These are phyloP conservation scores for Coenonympha arcania DNA, from an alignment of 2,888 invertebrate genomes.

Conservation along the genomic window DNA sequence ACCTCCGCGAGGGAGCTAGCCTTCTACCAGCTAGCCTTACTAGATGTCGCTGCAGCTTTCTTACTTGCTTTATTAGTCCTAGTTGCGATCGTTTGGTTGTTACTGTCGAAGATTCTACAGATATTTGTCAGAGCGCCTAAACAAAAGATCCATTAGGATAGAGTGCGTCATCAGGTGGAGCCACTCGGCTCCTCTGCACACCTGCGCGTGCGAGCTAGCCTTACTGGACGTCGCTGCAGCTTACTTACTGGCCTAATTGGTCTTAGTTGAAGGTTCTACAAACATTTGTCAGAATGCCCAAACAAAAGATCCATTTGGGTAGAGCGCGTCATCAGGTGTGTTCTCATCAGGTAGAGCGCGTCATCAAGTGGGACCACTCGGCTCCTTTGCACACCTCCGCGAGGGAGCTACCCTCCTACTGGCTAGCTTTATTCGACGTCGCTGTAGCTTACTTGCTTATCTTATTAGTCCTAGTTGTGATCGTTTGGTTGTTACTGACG, in stretches of 20 bases:
- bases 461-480: conserved; percentile 36
- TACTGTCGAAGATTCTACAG: conserved; percentile 39
- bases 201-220: conserved; percentile 44
- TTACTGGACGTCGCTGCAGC: conserved; percentile 54
- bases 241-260: conserved; percentile 36
- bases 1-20: conserved; percentile 49
- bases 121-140: conserved; percentile 44
- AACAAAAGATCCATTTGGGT: conserved; percentile 51
- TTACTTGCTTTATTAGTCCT: conserved; percentile 37
- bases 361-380: conserved; percentile 56
- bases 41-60: conserved; percentile 53
- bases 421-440: conserved; percentile 52
- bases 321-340: conserved; percentile 70
- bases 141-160: conserved; percentile 48
- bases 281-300: conserved; percentile 40
- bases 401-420: conserved; percentile 47
- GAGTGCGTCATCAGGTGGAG: conserved; percentile 72
- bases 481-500: conserved; percentile 40
- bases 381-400: conserved; percentile 49
- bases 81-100: conserved; percentile 38
- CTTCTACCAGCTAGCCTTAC: conserved; percentile 44
- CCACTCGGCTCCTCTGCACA: conserved; percentile 44
- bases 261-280: conserved; percentile 39
- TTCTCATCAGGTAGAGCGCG: conserved; percentile 76
- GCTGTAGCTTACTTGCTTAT: conserved; percentile 41